phyloP scores from a whole-genome alignment of 2,113 vertebrate genomes.

The Porphyrio hochstetteri region DNA sequence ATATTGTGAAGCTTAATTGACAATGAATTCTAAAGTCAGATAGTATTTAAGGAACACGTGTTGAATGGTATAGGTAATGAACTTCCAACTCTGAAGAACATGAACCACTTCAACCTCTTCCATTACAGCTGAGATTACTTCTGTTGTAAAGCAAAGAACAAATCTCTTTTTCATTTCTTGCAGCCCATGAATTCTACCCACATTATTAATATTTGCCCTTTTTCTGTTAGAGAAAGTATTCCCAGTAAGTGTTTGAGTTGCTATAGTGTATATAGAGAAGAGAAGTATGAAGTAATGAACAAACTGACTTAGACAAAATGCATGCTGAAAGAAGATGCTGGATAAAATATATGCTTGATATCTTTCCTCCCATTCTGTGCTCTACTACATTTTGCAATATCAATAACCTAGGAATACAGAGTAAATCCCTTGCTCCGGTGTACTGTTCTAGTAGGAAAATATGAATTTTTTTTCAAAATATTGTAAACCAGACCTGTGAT shows the following conservation, averaged over 20 bases:
- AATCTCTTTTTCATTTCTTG: background rate
- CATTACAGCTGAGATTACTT: background rate
- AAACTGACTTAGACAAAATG: background rate
- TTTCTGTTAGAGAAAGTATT: background rate
- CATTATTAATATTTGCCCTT: background rate
- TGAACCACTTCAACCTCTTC: background rate
- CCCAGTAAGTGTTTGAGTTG: background rate
- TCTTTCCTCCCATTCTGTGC: background rate
- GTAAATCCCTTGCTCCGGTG: background rate
- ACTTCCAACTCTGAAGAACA: background rate
- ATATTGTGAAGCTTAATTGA: background rate
- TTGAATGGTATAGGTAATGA: background rate
- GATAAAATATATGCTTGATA: background rate
- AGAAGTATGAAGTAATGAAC: background rate
- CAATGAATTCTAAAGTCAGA: background rate
- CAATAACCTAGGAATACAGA: background rate
- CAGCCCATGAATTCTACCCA: background rate
- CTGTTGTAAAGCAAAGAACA: background rate
- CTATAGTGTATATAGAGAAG: too few relatives aligned
- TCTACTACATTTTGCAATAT: background rate
- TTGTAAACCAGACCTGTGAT: background rate
- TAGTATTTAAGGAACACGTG: background rate
- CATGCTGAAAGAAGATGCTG: background rate
- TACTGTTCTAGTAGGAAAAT: background rate
- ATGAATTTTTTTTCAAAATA: background rate